Percentiles rank a stretch among this genome's conserved stretches.
Conservation (phyloP, 2,888 invertebrate species). For the Geophilus truncorum region DNA sequence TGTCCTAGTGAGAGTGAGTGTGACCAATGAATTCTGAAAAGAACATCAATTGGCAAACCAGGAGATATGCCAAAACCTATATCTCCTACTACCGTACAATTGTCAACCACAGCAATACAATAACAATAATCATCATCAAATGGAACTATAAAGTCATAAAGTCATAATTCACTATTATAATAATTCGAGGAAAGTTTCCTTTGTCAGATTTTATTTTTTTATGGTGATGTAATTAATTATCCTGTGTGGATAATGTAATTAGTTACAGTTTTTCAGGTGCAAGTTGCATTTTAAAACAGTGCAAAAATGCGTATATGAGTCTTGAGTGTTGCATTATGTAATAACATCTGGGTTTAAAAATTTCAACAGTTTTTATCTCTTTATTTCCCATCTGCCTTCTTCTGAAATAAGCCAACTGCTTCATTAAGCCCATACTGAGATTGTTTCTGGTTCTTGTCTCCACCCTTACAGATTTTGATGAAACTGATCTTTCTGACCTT, state of each 20-base stretch:
- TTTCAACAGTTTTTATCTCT: constrained; percentile 1
- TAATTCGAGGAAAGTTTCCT: not conserved
- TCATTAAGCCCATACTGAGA: not conserved
- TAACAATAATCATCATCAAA: not conserved
- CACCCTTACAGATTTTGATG: not conserved
- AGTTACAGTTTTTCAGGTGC: not conserved
- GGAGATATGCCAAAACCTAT: constrained; percentile 18
- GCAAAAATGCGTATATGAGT: not conserved
- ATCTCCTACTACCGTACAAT: not conserved
- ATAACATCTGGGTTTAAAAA: not conserved
- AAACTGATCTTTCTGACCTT: constrained; percentile 3
- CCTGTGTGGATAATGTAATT: not conserved
- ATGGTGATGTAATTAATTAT: not conserved
- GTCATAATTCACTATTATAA: not conserved
- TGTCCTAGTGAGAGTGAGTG: constrained; percentile 24
- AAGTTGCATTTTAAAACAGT: not conserved
- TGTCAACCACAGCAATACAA: not conserved
- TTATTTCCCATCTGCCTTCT: constrained; percentile 1
- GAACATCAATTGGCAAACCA: constrained; percentile 13
- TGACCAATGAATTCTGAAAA: constrained; percentile 25
- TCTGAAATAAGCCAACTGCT: constrained; percentile 15
- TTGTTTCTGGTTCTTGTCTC: not conserved
- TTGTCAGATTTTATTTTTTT: not conserved
- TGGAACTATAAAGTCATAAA: not conserved
- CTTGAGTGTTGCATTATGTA: not conserved